Evolutionary conservation across 53 echinoderm and acorn worm species (phyloP).

Genomic region (Stichopus horrens): DNA sequence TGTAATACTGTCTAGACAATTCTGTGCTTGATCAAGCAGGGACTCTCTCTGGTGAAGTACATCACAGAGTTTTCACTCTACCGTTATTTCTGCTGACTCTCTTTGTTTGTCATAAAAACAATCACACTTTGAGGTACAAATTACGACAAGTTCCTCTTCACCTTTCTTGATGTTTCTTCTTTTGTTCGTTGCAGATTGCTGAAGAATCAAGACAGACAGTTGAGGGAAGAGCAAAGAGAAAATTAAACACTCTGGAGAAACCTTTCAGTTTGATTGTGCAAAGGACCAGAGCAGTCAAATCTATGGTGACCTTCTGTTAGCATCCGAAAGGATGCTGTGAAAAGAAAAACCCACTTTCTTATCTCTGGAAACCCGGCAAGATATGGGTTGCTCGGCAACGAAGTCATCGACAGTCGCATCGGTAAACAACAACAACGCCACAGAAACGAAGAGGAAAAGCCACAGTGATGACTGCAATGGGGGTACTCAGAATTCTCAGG

Average conservation of each 20-base stretch:
- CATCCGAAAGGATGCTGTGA: slow-evolving; percentile 6
- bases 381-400: slow-evolving; percentile 35
- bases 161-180: neutral
- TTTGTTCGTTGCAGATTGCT: neutral
- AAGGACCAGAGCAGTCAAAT: neutral
- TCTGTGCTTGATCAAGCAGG: no score
- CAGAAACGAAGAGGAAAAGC: neutral
- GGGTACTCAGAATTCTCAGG: neutral
- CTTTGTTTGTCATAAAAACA: no score
- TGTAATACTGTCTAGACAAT: no score
- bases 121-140: no score
- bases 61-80: no score
- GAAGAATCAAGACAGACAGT: no score
- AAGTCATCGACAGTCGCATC: slow-evolving; percentile 3
- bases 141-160: neutral
- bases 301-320: neutral
- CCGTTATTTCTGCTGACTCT: no score
- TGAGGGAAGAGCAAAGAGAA: neutral
- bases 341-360: neutral
- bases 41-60: no score
- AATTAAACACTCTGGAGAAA: neutral
- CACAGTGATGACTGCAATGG: neutral
- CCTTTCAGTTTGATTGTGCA: neutral
- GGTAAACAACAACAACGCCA: slow-evolving; percentile 22
- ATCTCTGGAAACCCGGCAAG: neutral